A percentile compares a stretch with the other conserved stretches of the same genome.
Conservation (phyloP, 1,140 invertebrate genomes). For the Sesamia nonagrioides region DNA sequence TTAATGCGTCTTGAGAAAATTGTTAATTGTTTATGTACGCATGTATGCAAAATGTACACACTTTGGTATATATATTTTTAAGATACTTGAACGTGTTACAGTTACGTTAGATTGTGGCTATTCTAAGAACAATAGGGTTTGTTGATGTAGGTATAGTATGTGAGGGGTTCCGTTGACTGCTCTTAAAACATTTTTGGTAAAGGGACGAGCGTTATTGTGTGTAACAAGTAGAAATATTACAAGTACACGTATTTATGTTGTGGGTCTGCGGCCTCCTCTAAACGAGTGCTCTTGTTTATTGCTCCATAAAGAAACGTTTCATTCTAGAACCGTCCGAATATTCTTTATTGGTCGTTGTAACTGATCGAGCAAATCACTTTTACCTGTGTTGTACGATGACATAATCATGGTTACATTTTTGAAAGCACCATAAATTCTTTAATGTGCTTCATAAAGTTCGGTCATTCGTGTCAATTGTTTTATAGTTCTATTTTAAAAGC, state of each 20-base stretch:
- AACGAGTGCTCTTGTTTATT: conserved; percentile 61
- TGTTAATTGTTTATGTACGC: conserved; percentile 11
- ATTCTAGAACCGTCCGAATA: conserved; percentile 60
- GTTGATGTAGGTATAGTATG: conserved; percentile 1
- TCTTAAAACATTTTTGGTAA: conserved; percentile 30
- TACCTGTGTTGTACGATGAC: conserved; percentile 46
- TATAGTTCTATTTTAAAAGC: conserved; percentile 31
- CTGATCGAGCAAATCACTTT: conserved; percentile 58
- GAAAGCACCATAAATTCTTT: conserved; percentile 35
- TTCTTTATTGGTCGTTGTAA: conserved; percentile 61
- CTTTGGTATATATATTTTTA: neutral
- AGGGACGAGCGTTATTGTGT: conserved; percentile 28
- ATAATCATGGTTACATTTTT: conserved; percentile 38
- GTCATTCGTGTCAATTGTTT: conserved; percentile 34
- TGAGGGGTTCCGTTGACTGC: neutral
- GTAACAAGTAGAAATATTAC: conserved; percentile 39
- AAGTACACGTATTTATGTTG: conserved; percentile 26
- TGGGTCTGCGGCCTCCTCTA: conserved; percentile 37
- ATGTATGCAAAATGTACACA: neutral
- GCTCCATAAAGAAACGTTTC: conserved; percentile 65
- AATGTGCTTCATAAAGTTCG: conserved; percentile 30
- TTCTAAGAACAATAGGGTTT: conserved; percentile 5
- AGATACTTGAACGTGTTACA: neutral
- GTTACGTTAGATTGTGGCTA: neutral
- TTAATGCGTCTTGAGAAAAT: conserved; percentile 3